phyloP scores from a whole-genome alignment of 2,888 invertebrate genomes.

The Julus scanicus region DNA sequence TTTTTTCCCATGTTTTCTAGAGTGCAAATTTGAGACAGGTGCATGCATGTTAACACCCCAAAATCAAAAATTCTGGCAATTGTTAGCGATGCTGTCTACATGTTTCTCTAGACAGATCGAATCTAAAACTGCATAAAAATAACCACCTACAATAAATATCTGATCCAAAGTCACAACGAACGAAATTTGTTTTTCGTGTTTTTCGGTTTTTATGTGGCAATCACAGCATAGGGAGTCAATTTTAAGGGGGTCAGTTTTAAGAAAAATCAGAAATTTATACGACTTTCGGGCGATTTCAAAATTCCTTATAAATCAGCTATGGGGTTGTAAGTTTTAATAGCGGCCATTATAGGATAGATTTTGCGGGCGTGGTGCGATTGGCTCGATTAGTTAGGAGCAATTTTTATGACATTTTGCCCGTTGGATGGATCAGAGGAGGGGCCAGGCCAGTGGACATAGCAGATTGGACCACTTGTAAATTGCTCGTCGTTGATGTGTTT shows the following conservation, averaged over 20 bases:
- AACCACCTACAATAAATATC: constrained; percentile 42
- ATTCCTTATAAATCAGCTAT: constrained; percentile 45
- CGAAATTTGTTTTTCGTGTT: constrained; percentile 40
- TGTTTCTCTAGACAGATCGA: constrained; percentile 32
- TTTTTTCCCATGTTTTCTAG: not conserved
- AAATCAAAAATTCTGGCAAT: constrained; percentile 13
- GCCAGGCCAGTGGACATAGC: not conserved
- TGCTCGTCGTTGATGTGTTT: constrained; percentile 17
- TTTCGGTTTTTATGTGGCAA: constrained; percentile 30
- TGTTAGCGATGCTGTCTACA: constrained; percentile 17
- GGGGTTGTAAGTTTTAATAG: constrained; percentile 43
- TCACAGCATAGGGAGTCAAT: not conserved
- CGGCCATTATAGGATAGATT: constrained; percentile 32
- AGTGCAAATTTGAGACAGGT: not conserved
- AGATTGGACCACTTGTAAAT: not conserved
- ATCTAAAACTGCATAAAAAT: constrained; percentile 5
- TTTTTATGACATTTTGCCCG: not conserved
- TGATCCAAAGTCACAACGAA: not conserved
- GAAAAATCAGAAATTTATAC: constrained; percentile 32
- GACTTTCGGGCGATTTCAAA: constrained; percentile 24
- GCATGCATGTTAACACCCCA: constrained; percentile 41
- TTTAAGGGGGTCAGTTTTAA: not conserved
- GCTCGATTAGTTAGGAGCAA: not conserved
- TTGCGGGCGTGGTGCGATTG: constrained; percentile 36
- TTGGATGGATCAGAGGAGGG: not conserved